A percentile compares a stretch with the other conserved stretches of the same genome.
These are phyloP conservation scores for Platysternon megacephalum DNA, from an alignment of 2,113 vertebrate species.

Conservation along the genomic window DNA sequence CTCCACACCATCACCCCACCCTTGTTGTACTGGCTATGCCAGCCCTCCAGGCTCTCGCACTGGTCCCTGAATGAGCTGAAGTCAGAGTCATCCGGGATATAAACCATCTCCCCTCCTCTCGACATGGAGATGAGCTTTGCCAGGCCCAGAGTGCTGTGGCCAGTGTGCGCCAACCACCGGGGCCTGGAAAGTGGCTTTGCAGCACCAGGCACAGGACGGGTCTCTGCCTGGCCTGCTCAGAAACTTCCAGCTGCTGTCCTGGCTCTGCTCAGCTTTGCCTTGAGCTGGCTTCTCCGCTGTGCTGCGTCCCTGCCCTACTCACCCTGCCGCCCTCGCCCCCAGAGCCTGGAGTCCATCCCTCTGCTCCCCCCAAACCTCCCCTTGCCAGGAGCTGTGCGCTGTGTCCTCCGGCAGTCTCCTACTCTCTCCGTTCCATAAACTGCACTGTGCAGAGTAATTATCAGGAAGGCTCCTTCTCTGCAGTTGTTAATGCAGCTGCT, in stretches of 20 bases:
- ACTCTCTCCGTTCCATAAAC: neutral
- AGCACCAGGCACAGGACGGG: neutral
- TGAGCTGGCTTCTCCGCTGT: neutral
- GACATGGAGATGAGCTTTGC: constrained; percentile 39
- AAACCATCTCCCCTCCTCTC: constrained; percentile 70
- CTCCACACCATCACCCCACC: constrained; percentile 85
- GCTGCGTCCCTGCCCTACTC: neutral
- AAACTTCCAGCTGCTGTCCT: neutral
- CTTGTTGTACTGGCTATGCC: constrained; percentile 86
- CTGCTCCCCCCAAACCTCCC: neutral
- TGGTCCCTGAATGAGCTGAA: constrained; percentile 87
- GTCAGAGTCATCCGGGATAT: constrained; percentile 87
- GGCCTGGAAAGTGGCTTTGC: neutral
- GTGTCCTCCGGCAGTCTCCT: neutral
- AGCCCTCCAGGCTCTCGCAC: constrained; percentile 84
- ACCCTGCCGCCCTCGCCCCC: neutral
- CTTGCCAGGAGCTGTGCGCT: fast-evolving
- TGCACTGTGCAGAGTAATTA: fast-evolving
- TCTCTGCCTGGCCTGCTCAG: neutral
- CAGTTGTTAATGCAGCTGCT: constrained; percentile 22
- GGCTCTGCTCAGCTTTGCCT: neutral
- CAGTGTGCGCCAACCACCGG: neutral
- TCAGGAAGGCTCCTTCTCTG: neutral
- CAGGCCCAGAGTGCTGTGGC: neutral
- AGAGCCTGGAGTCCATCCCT: fast-evolving